Conservation (phyloP, 1,140 invertebrate genomes). For the Forficula auricularia region DNA sequence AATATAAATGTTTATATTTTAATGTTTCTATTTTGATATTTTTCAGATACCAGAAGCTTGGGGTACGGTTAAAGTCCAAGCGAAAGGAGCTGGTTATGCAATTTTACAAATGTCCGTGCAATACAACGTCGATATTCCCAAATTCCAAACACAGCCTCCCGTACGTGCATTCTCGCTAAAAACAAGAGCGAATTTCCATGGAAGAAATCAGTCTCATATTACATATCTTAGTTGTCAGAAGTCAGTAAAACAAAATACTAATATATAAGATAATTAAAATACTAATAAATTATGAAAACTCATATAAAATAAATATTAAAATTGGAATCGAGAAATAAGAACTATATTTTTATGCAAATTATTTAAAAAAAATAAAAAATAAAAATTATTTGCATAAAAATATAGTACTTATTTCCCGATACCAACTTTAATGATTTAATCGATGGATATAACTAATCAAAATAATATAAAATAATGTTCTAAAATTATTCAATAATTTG, state of each 20-base stretch:
- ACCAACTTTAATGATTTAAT: too few relatives aligned
- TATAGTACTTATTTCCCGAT: too few relatives aligned
- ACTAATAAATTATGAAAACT: not conserved
- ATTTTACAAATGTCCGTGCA: slow-evolving; percentile 86
- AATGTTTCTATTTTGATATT: too few relatives aligned
- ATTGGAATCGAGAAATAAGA: not conserved
- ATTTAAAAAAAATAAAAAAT: too few relatives aligned
- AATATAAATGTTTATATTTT: slow-evolving; percentile 4
- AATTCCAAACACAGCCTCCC: slow-evolving; percentile 71
- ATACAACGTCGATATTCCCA: slow-evolving; percentile 79
- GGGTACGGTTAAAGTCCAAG: slow-evolving; percentile 79
- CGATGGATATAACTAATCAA: too few relatives aligned
- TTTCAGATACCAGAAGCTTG: slow-evolving; percentile 71
- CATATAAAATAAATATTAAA: not conserved
- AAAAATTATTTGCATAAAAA: too few relatives aligned
- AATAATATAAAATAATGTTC: too few relatives aligned
- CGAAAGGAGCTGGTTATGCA: slow-evolving; percentile 77
- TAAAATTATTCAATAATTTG: too few relatives aligned
- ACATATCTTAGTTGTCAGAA: slow-evolving; percentile 63
- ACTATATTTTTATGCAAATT: too few relatives aligned
- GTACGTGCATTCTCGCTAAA: slow-evolving; percentile 53
- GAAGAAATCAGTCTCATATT: slow-evolving; percentile 86
- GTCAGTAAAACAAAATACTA: too few relatives aligned
- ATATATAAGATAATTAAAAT: not conserved
- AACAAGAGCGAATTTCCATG: slow-evolving; percentile 55